Evolutionary conservation across 2,888 invertebrate genomes (phyloP).

Genomic region (Ophioninae sp.): DNA sequence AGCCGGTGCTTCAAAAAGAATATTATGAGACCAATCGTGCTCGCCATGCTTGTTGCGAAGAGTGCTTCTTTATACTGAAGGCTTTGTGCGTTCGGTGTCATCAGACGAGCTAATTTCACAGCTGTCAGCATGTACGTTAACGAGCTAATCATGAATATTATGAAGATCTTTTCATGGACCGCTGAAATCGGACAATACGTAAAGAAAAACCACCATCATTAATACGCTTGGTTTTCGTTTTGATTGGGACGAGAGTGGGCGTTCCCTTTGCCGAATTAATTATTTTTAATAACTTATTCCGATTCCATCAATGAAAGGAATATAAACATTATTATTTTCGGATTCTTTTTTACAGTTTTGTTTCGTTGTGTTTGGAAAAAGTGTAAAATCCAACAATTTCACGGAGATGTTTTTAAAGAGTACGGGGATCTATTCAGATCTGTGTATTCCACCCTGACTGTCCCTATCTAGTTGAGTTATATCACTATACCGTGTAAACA

Average conservation of each 20-base stretch:
- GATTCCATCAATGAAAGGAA: too few species aligned
- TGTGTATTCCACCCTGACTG: too few species aligned
- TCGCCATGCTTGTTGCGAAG: slow-evolving; percentile 88
- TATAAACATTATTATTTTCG: too few species aligned
- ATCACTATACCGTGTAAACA: too few species aligned
- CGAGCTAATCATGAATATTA: slow-evolving; percentile 93
- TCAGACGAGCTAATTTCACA: slow-evolving; percentile 83
- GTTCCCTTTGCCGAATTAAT: too few species aligned
- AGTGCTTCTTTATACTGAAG: slow-evolving; percentile 86
- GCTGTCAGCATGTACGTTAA: slow-evolving; percentile 91
- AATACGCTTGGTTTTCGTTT: neutral
- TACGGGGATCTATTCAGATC: too few species aligned
- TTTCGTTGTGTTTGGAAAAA: too few species aligned
- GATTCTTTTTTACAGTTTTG: too few species aligned
- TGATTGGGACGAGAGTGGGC: neutral
- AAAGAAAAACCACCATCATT: slow-evolving; percentile 3
- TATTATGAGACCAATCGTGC: slow-evolving; percentile 91
- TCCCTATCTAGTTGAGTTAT: too few species aligned
- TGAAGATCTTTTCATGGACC: slow-evolving; percentile 94
- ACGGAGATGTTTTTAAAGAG: too few species aligned
- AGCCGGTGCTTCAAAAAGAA: slow-evolving; percentile 95
- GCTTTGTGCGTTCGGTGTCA: slow-evolving; percentile 79
- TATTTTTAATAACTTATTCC: too few species aligned
- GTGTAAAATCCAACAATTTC: too few species aligned
- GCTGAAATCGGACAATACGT: slow-evolving; percentile 83